Evolutionary conservation across 2,797 vertebrate species (phyloP).

Genomic region (Chelon labrosus): DNA sequence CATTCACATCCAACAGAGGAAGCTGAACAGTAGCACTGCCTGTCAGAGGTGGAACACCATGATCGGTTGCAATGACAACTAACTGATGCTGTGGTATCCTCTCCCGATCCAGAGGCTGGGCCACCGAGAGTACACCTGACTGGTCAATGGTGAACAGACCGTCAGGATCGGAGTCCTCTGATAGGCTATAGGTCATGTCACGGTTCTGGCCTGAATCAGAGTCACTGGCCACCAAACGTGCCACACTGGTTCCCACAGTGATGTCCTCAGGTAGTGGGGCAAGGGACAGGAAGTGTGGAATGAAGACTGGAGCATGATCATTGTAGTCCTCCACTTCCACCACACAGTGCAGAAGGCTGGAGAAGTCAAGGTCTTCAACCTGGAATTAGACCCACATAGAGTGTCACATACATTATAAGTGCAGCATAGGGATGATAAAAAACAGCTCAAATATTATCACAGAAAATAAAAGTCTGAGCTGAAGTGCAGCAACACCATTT

Average conservation of each 20-base stretch:
- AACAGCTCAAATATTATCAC: neutral
- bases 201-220: conserved; percentile 90
- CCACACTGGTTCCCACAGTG: conserved; percentile 86
- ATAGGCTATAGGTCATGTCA: conserved; percentile 87
- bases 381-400: conserved; percentile 31
- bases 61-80: conserved; percentile 88
- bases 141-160: conserved; percentile 87
- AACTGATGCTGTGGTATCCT: conserved; percentile 82
- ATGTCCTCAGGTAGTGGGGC: conserved; percentile 87
- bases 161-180: conserved; percentile 85
- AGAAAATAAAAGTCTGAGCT: too few relatives aligned
- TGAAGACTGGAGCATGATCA: conserved; percentile 91
- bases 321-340: conserved; percentile 92
- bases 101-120: conserved; percentile 87
- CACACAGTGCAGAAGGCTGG: conserved; percentile 86
- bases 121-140: conserved; percentile 84
- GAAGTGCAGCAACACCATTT: too few relatives aligned
- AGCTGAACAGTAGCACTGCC: conserved; percentile 89
- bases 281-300: conserved; percentile 85
- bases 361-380: conserved; percentile 92
- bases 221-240: conserved; percentile 87
- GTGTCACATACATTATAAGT: neutral
- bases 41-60: conserved; percentile 84
- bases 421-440: neutral
- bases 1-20: conserved; percentile 90